phyloP scores from a whole-genome alignment of 2,113 vertebrate genomes.

The Mesoclemmys tuberculata region DNA sequence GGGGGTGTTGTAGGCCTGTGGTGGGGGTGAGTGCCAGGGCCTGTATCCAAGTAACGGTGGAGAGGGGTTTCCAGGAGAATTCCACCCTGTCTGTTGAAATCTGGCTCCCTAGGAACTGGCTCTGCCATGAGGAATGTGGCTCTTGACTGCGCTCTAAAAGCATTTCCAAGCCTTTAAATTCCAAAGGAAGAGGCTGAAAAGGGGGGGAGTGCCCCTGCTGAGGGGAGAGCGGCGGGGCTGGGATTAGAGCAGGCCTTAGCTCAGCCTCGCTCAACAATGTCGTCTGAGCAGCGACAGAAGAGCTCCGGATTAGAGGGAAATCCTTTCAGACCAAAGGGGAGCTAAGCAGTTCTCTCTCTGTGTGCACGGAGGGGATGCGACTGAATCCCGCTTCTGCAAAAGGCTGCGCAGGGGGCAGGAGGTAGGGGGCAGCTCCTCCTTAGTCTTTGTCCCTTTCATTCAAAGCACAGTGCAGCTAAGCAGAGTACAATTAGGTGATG shows the following conservation, averaged over 20 bases:
- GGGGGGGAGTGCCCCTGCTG: constrained; percentile 42
- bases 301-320: constrained; percentile 77
- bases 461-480: not conserved
- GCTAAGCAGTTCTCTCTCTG: constrained; percentile 42
- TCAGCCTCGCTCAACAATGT: not conserved
- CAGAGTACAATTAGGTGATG: constrained; percentile 57
- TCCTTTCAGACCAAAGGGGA: constrained; percentile 67
- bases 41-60: not conserved
- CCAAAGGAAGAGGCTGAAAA: constrained; percentile 67
- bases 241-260: constrained; percentile 61
- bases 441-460: constrained; percentile 11
- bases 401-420: constrained; percentile 41
- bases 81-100: not conserved
- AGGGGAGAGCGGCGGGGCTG: constrained; percentile 14
- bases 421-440: constrained; percentile 14
- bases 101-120: constrained; percentile 4
- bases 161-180: constrained; percentile 65
- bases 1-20: not conserved
- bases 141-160: constrained; percentile 65
- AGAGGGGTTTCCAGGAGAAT: constrained; percentile 9
- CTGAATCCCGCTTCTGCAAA: constrained; percentile 8
- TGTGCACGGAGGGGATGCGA: not conserved
- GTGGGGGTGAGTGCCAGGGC: not conserved
- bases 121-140: constrained; percentile 59
- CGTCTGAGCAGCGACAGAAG: constrained; percentile 46